Conservation (phyloP, 2,888 invertebrate genomes). For the Xanthia icteritia region DNA sequence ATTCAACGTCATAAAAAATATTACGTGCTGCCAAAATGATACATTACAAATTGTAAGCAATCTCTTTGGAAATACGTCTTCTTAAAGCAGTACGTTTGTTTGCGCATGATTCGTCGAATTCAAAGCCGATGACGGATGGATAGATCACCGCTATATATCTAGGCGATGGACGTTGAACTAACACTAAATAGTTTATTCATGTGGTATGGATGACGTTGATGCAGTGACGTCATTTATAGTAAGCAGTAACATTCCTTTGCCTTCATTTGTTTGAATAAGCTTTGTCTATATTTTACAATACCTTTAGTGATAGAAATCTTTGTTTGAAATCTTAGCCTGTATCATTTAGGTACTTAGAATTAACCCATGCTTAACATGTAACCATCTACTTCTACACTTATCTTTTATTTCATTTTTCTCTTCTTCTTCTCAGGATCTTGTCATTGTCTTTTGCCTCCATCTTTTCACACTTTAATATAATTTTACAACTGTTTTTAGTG, state of each 20-base stretch:
- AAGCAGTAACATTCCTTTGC: constrained; percentile 12
- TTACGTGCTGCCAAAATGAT: background rate
- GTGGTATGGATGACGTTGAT: constrained; percentile 25
- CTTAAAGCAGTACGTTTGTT: background rate
- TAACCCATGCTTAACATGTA: background rate
- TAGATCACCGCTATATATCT: constrained; percentile 19
- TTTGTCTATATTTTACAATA: constrained; percentile 16
- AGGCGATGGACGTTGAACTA: constrained; percentile 1
- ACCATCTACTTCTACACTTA: background rate
- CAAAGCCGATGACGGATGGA: constrained; percentile 1
- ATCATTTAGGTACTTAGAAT: background rate
- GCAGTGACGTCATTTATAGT: constrained; percentile 17
- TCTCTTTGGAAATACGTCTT: background rate
- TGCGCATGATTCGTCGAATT: constrained; percentile 6
- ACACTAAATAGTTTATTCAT: constrained; percentile 35
- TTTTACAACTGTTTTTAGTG: background rate
- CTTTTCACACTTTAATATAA: background rate
- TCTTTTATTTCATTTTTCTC: background rate
- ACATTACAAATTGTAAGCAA: background rate
- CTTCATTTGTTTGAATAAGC: constrained; percentile 17
- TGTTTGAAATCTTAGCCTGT: background rate
- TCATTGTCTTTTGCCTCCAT: background rate
- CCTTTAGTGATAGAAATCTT: background rate
- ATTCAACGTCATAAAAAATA: background rate
- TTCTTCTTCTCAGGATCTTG: background rate